Evolutionary conservation across 2,113 vertebrate genomes (phyloP).

Genomic region (Ochotona curzoniae): DNA sequence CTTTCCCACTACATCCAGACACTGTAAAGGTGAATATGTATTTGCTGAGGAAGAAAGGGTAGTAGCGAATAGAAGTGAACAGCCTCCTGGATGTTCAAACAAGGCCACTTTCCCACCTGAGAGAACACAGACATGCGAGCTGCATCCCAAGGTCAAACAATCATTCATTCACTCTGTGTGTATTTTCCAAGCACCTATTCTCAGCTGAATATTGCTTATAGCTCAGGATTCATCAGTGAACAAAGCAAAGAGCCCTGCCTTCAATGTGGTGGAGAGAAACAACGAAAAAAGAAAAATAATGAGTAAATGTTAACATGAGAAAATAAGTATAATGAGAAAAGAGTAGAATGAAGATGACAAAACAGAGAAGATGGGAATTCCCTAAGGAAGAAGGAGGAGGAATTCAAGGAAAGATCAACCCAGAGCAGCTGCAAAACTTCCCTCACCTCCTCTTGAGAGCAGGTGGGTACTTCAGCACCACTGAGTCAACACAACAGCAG

Average conservation of each 20-base stretch:
- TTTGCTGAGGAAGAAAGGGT: background rate
- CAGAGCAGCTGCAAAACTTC: background rate
- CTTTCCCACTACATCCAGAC: background rate
- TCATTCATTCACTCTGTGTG: background rate
- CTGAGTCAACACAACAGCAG: no score
- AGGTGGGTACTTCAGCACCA: fast-evolving
- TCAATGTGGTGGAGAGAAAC: background rate
- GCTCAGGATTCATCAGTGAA: background rate
- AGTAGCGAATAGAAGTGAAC: background rate
- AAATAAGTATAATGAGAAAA: background rate
- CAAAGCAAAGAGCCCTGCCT: background rate
- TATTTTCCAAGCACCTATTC: background rate
- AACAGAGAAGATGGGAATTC: background rate
- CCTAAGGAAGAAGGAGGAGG: background rate
- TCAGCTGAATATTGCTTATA: background rate
- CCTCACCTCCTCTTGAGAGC: background rate
- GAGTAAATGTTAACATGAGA: background rate
- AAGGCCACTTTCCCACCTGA: background rate
- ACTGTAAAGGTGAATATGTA: background rate
- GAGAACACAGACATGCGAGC: background rate
- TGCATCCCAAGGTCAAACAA: background rate
- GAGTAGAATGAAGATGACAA: background rate
- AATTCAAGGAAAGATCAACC: background rate
- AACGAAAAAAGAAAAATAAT: background rate
- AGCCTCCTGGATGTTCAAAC: background rate